These are phyloP conservation scores for Brachionichthys hirsutus DNA, from an alignment of 2,113 vertebrate species.

Conservation along the genomic window DNA sequence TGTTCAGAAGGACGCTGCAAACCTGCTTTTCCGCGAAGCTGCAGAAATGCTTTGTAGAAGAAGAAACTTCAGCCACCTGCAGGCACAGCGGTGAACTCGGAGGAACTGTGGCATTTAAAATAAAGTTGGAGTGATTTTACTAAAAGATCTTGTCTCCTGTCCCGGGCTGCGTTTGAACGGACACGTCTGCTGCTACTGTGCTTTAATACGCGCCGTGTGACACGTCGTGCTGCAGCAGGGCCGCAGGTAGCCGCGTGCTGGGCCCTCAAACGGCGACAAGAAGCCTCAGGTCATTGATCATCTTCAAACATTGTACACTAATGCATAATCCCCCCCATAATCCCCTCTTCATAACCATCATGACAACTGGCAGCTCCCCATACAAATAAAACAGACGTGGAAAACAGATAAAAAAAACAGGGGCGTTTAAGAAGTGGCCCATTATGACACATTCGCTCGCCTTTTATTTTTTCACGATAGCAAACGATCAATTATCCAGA, in stretches of 20 bases:
- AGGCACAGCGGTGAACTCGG: too few species aligned
- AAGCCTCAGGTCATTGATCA: slow-evolving; percentile 68
- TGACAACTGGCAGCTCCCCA: slow-evolving; percentile 54
- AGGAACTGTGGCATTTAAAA: too few species aligned
- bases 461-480: slow-evolving; percentile 68
- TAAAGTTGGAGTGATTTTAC: too few species aligned
- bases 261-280: slow-evolving; percentile 49
- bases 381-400: slow-evolving; percentile 58
- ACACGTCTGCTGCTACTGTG: too few species aligned
- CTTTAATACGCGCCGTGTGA: neutral
- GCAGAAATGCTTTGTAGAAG: too few species aligned
- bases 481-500: slow-evolving; percentile 78
- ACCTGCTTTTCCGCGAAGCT: too few species aligned
- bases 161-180: too few species aligned
- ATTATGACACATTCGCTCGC: slow-evolving; percentile 63
- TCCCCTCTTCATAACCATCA: slow-evolving; percentile 71
- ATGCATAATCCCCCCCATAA: slow-evolving; percentile 68
- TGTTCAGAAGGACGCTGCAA: too few species aligned
- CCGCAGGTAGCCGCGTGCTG: slow-evolving; percentile 17
- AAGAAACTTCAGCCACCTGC: too few species aligned
- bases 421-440: slow-evolving; percentile 69
- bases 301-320: slow-evolving; percentile 54
- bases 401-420: slow-evolving; percentile 44
- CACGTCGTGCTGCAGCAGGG: slow-evolving; percentile 10
- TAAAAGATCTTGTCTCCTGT: too few species aligned